Percentiles rank a stretch among this genome's conserved stretches.
Conservation (phyloP, 2,888 invertebrate species). For the Acronicta aceris region DNA sequence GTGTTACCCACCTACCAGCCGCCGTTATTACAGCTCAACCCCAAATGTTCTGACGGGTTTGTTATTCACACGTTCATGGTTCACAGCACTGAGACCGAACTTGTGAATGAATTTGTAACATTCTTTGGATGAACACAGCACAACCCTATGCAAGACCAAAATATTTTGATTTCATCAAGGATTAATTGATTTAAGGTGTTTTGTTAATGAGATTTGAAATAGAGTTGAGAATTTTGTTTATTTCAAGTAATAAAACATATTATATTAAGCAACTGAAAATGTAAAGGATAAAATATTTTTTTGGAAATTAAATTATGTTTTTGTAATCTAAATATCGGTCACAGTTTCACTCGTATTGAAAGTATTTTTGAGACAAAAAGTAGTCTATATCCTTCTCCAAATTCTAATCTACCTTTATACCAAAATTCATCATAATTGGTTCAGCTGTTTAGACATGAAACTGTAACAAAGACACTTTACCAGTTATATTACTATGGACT, state of each 20-base stretch:
- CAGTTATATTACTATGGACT: too few relatives aligned
- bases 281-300: too few relatives aligned
- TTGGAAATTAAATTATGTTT: too few relatives aligned
- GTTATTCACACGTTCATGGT: slow-evolving; percentile 39
- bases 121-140: slow-evolving; percentile 36
- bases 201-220: slow-evolving; percentile 39
- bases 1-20: slow-evolving; percentile 51
- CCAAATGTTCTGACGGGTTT: slow-evolving; percentile 66
- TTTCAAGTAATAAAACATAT: neutral
- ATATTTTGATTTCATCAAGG: slow-evolving; percentile 35
- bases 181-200: slow-evolving; percentile 35
- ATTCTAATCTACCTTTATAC: too few relatives aligned
- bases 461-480: too few relatives aligned
- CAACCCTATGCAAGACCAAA: slow-evolving; percentile 26
- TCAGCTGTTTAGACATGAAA: too few relatives aligned
- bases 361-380: too few relatives aligned
- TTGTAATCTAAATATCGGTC: too few relatives aligned
- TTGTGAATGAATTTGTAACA: slow-evolving; percentile 46
- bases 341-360: too few relatives aligned
- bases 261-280: too few relatives aligned
- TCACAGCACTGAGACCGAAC: slow-evolving; percentile 26
- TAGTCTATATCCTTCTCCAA: too few relatives aligned
- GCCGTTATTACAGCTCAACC: slow-evolving; percentile 59
- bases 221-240: slow-evolving; percentile 4
- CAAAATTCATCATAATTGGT: too few relatives aligned